Evolutionary conservation across 2,113 vertebrate genomes (phyloP).

Genomic region (Pterocles gutturalis): DNA sequence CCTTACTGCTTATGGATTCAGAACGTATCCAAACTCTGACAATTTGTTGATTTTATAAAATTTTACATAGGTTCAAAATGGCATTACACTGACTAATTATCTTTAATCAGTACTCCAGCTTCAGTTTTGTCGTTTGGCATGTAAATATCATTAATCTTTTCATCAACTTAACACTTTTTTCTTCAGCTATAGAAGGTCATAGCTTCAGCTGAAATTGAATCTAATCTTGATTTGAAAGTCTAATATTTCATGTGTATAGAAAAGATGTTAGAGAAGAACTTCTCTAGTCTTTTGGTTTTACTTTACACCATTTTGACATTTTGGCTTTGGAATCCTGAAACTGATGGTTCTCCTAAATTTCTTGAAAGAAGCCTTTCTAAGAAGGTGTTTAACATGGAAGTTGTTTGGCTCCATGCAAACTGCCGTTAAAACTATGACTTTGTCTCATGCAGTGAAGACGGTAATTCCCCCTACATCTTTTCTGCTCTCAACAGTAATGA

Average conservation of each 20-base stretch:
- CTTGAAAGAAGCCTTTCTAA: not conserved
- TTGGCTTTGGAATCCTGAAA: not conserved
- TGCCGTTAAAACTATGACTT: not conserved
- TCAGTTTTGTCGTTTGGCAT: constrained; percentile 60
- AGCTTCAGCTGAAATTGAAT: constrained; percentile 2
- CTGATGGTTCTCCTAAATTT: not conserved
- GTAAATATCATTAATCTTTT: constrained; percentile 71
- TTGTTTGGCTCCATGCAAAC: not conserved
- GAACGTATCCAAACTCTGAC: not conserved
- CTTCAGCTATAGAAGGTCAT: constrained; percentile 37
- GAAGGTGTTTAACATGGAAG: not conserved
- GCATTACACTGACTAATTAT: constrained; percentile 57
- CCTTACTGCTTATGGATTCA: constrained; percentile 17
- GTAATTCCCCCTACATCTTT: not conserved
- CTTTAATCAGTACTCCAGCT: constrained; percentile 60
- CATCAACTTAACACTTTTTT: constrained; percentile 37
- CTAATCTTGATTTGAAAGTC: constrained; percentile 27
- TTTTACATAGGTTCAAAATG: constrained; percentile 50
- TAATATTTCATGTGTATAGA: not conserved
- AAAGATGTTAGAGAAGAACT: not conserved
- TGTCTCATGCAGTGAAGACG: not conserved
- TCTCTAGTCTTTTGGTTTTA: not conserved
- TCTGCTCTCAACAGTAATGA: not conserved
- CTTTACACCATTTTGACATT: not conserved
- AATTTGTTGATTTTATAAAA: constrained; percentile 64